A percentile compares a stretch with the other conserved stretches of the same genome.
Evolutionary conservation across 2,797 vertebrate genomes (phyloP).

Genomic region (Oryzias dopingdopingensis): DNA sequence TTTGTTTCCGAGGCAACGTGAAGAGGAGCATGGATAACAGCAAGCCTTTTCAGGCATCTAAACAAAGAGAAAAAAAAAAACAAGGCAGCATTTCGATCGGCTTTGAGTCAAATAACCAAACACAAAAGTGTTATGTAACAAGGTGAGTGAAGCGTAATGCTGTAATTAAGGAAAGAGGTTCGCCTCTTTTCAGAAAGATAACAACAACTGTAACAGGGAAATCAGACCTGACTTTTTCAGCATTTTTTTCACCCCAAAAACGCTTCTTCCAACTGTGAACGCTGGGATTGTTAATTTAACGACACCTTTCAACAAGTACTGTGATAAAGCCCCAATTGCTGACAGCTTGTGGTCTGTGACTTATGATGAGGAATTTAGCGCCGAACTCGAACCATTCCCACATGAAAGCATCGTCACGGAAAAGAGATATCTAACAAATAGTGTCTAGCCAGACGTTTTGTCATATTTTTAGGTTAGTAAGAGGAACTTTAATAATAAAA

Average conservation of each 20-base stretch:
- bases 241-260: slow-evolving; percentile 23
- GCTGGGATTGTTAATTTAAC: slow-evolving; percentile 31
- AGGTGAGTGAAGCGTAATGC: slow-evolving; percentile 59
- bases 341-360: slow-evolving; percentile 33
- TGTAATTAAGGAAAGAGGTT: slow-evolving; percentile 57
- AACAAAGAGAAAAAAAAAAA: slow-evolving; percentile 33
- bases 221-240: slow-evolving; percentile 40
- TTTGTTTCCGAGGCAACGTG: slow-evolving; percentile 76
- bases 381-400: neutral
- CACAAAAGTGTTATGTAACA: slow-evolving; percentile 67
- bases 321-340: slow-evolving; percentile 32
- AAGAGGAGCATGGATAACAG: slow-evolving; percentile 54
- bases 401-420: slow-evolving; percentile 19
- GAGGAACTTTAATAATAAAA: slow-evolving; percentile 39
- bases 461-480: slow-evolving; percentile 31
- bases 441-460: slow-evolving; percentile 31
- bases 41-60: slow-evolving; percentile 53
- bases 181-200: slow-evolving; percentile 47
- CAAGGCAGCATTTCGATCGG: slow-evolving; percentile 32
- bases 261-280: slow-evolving; percentile 34
- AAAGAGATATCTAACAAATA: slow-evolving; percentile 17
- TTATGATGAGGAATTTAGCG: slow-evolving; percentile 38
- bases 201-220: slow-evolving; percentile 25
- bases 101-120: slow-evolving; percentile 65
- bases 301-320: slow-evolving; percentile 30